Evolutionary conservation across 2,797 vertebrate species (phyloP).

Genomic region (Macrochelys suwanniensis): DNA sequence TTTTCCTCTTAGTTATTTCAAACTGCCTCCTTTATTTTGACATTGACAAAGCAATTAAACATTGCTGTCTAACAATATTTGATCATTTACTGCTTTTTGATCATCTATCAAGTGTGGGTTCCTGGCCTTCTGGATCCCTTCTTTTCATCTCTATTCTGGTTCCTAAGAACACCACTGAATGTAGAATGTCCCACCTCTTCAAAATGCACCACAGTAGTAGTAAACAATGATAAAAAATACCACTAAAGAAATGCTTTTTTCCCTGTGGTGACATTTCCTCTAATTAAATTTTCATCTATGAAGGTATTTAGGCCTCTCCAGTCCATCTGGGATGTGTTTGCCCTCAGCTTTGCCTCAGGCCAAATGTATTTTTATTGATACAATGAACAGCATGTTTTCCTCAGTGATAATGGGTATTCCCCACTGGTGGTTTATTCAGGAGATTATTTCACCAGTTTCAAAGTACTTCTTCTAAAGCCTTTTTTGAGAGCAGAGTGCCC

Average conservation of each 20-base stretch:
- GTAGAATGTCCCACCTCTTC: slow-evolving; percentile 56
- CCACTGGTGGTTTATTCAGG: slow-evolving; percentile 74
- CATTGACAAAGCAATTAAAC: slow-evolving; percentile 61
- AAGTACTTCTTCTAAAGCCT: slow-evolving; percentile 53
- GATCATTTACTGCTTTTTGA: not conserved
- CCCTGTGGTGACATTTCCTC: slow-evolving; percentile 77
- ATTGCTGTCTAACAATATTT: slow-evolving; percentile 27
- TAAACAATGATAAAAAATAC: slow-evolving; percentile 62
- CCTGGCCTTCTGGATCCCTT: slow-evolving; percentile 53
- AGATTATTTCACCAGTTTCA: slow-evolving; percentile 67
- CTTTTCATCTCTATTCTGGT: slow-evolving; percentile 40
- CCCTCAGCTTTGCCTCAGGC: slow-evolving; percentile 78
- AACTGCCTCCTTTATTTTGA: slow-evolving; percentile 30
- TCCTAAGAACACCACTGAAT: slow-evolving; percentile 51
- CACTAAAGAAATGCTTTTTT: slow-evolving; percentile 73
- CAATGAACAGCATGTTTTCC: slow-evolving; percentile 36
- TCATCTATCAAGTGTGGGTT: not conserved
- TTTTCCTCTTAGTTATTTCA: not conserved
- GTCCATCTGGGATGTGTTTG: slow-evolving; percentile 78
- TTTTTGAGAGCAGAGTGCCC: not conserved
- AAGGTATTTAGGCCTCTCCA: slow-evolving; percentile 72
- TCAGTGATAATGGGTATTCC: slow-evolving; percentile 67
- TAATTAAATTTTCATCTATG: slow-evolving; percentile 81
- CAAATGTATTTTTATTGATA: slow-evolving; percentile 81
- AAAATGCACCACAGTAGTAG: slow-evolving; percentile 32